Evolutionary conservation across 2,888 invertebrate species (phyloP).

Genomic region (Dryomyza anilis): DNA sequence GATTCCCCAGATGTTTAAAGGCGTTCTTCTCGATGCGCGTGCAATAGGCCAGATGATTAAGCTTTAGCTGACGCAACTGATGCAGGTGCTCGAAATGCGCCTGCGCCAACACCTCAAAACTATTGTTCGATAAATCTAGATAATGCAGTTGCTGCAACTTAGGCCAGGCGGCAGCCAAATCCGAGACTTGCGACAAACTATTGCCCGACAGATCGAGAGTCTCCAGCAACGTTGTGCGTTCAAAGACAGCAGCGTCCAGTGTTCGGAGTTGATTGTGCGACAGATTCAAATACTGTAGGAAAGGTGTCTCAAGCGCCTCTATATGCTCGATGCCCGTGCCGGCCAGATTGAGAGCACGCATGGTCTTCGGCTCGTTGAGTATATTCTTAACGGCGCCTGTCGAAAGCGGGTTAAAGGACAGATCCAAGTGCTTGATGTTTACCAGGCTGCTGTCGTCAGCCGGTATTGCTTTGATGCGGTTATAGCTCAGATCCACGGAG

Average conservation of each 20-base stretch:
- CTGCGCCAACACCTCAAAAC: conserved; percentile 76
- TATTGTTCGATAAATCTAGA: conserved; percentile 83
- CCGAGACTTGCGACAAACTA: conserved; percentile 66
- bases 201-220: conserved; percentile 79
- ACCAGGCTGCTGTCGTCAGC: conserved; percentile 85
- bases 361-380: conserved; percentile 86
- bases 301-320: conserved; percentile 81
- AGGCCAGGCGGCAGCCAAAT: conserved; percentile 71
- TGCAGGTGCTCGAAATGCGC: conserved; percentile 76
- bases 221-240: conserved; percentile 79
- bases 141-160: conserved; percentile 73
- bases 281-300: conserved; percentile 77
- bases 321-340: conserved; percentile 75
- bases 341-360: conserved; percentile 79
- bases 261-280: conserved; percentile 75
- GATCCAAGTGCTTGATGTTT: conserved; percentile 83
- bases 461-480: conserved; percentile 78
- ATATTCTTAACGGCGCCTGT: conserved; percentile 76
- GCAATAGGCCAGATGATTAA: conserved; percentile 72
- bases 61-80: conserved; percentile 69
- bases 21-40: conserved; percentile 82
- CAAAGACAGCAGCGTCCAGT: conserved; percentile 72
- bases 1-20: conserved; percentile 73
- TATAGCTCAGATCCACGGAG: conserved; percentile 77
- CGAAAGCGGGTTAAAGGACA: conserved; percentile 83